Percentiles rank a stretch among this genome's conserved stretches.
phyloP scores from a whole-genome alignment of 1,140 invertebrate genomes.

The Drosophila varians region DNA sequence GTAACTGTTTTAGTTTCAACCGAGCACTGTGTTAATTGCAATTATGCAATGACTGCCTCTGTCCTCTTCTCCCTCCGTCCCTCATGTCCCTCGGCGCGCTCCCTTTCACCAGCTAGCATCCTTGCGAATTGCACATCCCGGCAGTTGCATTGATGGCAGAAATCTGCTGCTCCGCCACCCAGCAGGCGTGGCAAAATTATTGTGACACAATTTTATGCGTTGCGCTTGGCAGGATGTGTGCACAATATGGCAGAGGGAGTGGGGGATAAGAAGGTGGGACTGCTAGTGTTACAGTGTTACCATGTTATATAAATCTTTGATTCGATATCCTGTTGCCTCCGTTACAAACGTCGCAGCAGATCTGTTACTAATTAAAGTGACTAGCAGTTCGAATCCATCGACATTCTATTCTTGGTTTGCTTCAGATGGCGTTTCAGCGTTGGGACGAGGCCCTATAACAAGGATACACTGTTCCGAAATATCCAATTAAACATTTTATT shows the following conservation, averaged over 20 bases:
- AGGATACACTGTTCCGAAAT: background rate
- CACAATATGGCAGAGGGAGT: background rate
- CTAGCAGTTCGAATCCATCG: background rate
- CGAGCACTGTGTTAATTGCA: conserved; percentile 70
- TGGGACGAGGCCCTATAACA: no score
- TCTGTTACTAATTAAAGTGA: background rate
- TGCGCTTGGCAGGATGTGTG: conserved; percentile 50
- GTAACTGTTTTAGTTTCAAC: conserved; percentile 63
- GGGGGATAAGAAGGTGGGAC: background rate
- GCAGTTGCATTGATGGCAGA: conserved; percentile 68
- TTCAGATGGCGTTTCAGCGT: no score
- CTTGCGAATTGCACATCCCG: conserved; percentile 64
- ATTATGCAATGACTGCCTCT: conserved; percentile 66
- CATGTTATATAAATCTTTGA: conserved; percentile 37
- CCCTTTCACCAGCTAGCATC: conserved; percentile 28
- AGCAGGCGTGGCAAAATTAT: conserved; percentile 70
- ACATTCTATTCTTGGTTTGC: no score
- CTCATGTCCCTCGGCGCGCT: no score
- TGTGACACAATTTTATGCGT: conserved; percentile 80
- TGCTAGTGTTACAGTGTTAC: conserved; percentile 21
- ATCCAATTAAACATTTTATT: no score
- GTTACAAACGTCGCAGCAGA: conserved; percentile 1
- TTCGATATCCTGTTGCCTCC: conserved; percentile 20
- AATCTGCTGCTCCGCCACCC: conserved; percentile 11
- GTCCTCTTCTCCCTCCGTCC: no score